phyloP scores from a whole-genome alignment of 2,113 vertebrate species.

The Seriola rivoliana region DNA sequence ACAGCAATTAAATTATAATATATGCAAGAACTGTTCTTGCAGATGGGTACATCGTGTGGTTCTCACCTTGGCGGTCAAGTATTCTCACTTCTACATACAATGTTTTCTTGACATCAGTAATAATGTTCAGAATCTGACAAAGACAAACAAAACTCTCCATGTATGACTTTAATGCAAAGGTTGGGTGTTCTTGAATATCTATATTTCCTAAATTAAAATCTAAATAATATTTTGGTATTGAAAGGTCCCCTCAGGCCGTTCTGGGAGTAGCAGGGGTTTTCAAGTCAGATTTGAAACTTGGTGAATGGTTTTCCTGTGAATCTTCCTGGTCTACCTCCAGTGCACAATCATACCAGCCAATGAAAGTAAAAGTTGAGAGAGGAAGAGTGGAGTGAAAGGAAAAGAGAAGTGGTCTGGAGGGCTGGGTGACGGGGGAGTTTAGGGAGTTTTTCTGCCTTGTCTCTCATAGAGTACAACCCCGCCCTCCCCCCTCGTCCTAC shows the following conservation, averaged over 20 bases:
- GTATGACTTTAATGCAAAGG: neutral
- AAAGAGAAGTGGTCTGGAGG: slow-evolving; percentile 60
- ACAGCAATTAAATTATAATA: neutral
- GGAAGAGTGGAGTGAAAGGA: slow-evolving; percentile 53
- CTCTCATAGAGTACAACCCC: slow-evolving; percentile 10
- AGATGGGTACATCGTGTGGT: neutral
- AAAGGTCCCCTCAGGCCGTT: neutral
- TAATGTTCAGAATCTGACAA: neutral
- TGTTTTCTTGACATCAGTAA: neutral
- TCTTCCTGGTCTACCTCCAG: neutral
- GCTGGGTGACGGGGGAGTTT: slow-evolving; percentile 38
- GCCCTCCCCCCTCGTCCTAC: slow-evolving; percentile 3
- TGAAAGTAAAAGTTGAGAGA: slow-evolving; percentile 70
- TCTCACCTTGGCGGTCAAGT: neutral
- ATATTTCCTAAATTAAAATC: neutral
- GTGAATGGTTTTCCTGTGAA: slow-evolving; percentile 25
- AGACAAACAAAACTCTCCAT: neutral
- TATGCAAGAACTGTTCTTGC: neutral
- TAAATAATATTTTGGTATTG: neutral
- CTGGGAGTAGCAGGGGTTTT: slow-evolving; percentile 1
- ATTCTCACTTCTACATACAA: neutral
- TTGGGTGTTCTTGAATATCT: neutral
- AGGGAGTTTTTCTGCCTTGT: slow-evolving; percentile 66
- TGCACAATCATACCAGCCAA: slow-evolving; percentile 11
- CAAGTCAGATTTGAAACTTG: neutral